phyloP scores from a whole-genome alignment of 2,888 invertebrate species.

The Hemaris fuciformis region DNA sequence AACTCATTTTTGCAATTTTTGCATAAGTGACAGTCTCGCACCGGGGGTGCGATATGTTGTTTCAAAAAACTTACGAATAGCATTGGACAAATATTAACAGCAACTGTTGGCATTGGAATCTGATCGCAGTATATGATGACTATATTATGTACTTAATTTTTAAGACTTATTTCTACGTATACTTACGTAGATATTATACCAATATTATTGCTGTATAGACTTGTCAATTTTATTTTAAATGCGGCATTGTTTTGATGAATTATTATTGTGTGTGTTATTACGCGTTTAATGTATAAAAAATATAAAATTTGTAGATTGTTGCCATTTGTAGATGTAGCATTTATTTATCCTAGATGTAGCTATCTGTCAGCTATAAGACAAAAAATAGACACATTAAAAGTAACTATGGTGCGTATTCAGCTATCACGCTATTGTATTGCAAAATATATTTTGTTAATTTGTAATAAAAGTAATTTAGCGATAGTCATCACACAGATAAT shows the following conservation, averaged over 20 bases:
- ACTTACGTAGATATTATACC: not conserved
- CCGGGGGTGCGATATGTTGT: no score
- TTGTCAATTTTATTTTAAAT: not conserved
- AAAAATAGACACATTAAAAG: not conserved
- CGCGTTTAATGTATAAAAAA: not conserved
- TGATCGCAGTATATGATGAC: not conserved
- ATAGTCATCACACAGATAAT: not conserved
- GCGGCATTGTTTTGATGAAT: not conserved
- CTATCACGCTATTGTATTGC: not conserved
- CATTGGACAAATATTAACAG: not conserved
- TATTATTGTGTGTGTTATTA: not conserved
- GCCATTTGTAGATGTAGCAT: conserved; percentile 16
- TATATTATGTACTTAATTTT: not conserved
- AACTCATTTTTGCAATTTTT: no score
- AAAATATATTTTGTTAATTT: not conserved
- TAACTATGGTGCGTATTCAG: not conserved
- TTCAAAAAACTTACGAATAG: not conserved
- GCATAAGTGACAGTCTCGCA: no score
- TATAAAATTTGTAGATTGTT: conserved; percentile 9
- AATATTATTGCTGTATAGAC: not conserved
- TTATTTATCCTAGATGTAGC: conserved; percentile 16
- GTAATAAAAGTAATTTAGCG: not conserved
- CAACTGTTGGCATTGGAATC: not conserved
- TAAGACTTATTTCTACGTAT: not conserved
- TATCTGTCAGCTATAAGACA: not conserved